These are phyloP conservation scores for Chamaea fasciata DNA, from an alignment of 2,113 vertebrate genomes.

Conservation along the genomic window DNA sequence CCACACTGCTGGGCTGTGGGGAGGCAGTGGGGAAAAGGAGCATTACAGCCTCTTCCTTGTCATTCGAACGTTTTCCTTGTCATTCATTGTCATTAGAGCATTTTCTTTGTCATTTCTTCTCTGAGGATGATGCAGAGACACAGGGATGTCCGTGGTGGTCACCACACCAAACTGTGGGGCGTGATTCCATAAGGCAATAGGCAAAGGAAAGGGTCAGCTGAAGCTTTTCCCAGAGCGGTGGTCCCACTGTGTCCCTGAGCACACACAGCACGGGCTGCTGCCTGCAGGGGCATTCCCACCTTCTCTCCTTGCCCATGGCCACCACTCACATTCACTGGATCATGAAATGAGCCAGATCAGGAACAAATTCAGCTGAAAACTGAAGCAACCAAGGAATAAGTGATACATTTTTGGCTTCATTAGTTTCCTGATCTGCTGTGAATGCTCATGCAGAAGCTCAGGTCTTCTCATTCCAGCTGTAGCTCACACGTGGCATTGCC, in stretches of 20 bases:
- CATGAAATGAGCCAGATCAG: slow-evolving; percentile 18
- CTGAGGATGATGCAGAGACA: not conserved
- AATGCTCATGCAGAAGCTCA: not conserved
- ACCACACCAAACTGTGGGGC: not conserved
- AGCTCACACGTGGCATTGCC: not conserved
- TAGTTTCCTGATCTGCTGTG: not conserved
- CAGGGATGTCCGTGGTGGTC: not conserved
- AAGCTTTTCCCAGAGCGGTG: not conserved
- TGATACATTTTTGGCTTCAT: slow-evolving; percentile 34
- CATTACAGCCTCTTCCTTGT: not conserved
- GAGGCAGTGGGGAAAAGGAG: not conserved
- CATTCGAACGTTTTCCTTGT: not conserved
- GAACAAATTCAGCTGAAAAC: slow-evolving; percentile 42
- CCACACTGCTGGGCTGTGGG: not conserved
- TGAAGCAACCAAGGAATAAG: slow-evolving; percentile 22
- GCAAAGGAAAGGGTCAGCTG: not conserved
- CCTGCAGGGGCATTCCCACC: rapidly evolving
- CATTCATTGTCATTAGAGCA: too few species aligned
- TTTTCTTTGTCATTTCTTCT: not conserved
- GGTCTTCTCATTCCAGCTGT: not conserved
- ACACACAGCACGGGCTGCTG: not conserved
- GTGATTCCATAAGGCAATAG: rapidly evolving
- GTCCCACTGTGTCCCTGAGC: not conserved
- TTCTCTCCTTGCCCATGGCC: not conserved
- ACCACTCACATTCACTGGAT: not conserved